These are phyloP conservation scores for Uromys caudimaculatus DNA, from an alignment of 2,797 vertebrate genomes.

Conservation along the genomic window DNA sequence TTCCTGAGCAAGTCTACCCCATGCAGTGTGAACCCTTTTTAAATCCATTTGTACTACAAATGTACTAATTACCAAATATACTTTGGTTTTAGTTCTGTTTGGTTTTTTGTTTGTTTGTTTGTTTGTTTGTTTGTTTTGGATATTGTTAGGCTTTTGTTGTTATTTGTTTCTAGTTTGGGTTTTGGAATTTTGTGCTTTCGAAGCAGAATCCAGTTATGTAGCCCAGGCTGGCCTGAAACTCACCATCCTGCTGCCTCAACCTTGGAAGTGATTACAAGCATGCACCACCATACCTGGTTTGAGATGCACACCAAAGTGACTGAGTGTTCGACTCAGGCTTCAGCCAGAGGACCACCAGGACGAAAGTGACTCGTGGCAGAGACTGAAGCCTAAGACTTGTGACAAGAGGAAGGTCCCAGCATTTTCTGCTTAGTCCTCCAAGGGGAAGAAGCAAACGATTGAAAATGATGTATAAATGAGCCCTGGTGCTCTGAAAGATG, in stretches of 20 bases:
- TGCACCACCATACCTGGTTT: background rate
- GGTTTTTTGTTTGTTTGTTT: background rate
- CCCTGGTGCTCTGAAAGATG: background rate
- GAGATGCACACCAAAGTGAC: background rate
- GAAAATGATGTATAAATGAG: no score
- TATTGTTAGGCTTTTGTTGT: background rate
- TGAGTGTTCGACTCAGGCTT: background rate
- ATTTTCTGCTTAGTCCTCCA: background rate
- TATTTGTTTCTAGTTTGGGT: background rate
- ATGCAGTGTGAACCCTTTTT: background rate
- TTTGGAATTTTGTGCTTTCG: background rate
- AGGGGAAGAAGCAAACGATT: background rate
- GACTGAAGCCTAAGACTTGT: background rate
- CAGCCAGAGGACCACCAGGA: background rate
- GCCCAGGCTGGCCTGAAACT: background rate
- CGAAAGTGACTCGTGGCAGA: background rate
- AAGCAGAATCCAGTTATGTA: background rate
- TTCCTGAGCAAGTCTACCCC: background rate
- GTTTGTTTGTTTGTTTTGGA: background rate
- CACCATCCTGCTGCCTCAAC: background rate
- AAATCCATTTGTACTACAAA: background rate
- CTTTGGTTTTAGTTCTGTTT: no score
- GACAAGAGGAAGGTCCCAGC: rapidly evolving
- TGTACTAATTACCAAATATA: background rate
- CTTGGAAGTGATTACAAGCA: background rate